Conservation (phyloP, 1,140 invertebrate species). For the Vanessa tameamea region DNA sequence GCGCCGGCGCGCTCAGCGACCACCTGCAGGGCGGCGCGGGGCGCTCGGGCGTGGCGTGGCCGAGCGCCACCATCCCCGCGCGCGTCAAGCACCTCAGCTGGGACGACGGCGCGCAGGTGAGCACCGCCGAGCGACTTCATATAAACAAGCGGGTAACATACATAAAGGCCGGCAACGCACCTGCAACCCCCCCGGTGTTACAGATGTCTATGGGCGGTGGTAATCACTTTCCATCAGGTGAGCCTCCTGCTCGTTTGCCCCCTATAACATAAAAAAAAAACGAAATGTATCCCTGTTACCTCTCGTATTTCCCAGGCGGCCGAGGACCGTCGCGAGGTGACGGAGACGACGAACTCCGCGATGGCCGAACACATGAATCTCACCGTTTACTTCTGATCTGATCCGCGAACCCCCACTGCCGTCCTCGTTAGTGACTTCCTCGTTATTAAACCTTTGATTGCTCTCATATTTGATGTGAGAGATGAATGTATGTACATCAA, state of each 20-base stretch:
- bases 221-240: too few relatives aligned
- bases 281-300: too few relatives aligned
- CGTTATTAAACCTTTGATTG: too few relatives aligned
- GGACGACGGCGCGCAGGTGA: constrained; percentile 81
- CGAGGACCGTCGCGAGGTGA: constrained; percentile 39
- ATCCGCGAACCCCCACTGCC: neutral
- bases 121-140: neutral
- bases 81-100: constrained; percentile 86
- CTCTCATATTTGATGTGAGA: too few relatives aligned
- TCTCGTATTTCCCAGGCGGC: constrained; percentile 1
- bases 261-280: too few relatives aligned
- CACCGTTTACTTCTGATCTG: constrained; percentile 82
- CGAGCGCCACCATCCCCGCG: constrained; percentile 83
- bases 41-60: constrained; percentile 80
- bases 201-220: too few relatives aligned
- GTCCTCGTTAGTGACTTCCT: neutral
- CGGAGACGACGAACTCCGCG: constrained; percentile 71
- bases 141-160: too few relatives aligned
- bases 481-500: too few relatives aligned
- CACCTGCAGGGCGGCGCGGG: constrained; percentile 59
- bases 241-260: too few relatives aligned
- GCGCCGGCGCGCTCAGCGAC: constrained; percentile 55
- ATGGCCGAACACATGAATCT: constrained; percentile 81
- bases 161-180: too few relatives aligned
- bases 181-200: too few relatives aligned